Base-by-base conservation (phyloP, 2,888 invertebrate genomes). In the Luffia ferchaultella region DNA sequence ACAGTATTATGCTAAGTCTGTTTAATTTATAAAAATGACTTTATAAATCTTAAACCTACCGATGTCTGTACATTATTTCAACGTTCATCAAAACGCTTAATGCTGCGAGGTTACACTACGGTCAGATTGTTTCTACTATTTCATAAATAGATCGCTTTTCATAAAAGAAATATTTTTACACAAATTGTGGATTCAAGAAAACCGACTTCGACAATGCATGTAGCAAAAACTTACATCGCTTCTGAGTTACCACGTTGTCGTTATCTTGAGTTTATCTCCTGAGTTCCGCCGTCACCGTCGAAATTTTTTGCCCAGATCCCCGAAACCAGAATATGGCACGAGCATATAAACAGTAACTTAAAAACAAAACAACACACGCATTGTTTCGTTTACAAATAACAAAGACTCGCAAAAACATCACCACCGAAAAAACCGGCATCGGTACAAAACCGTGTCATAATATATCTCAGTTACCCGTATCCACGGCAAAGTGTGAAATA, bases 381-480 rank as follows among this genome's bases (percentile, higher is more conserved):
- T 74, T 76, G 71, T 77, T 68, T 73, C 74, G 73, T 77, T 78
- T 69, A 76, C 73, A 77, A 77, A n/a, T n/a, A n/a, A 78, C 72
- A 73, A 73, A 78, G 69, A 73, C 70, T 64, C 67, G 66, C 69
- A 70, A 72, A 76, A 76, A 70, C 67, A 63, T 62, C 60, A 40
- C 59, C 61, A 67, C 60, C 62, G 67, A 63, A 62, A 74, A 75
- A 71, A 68, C 68, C 60, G 58, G 63, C 62, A 64, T 69, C 68
- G 68, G 68, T 66, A 70, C 65, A 71, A 64, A 67, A 64, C 58
- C 65, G 57, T 63, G 75, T 76, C 76, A 78, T 76, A 77, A 56
- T 51, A 55, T 55, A 80, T 79, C 76, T 75, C 67, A 67, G 73
- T 76, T 76, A 74, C 67, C 54, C 62, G 63, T 66, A 68, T 67